phyloP scores from a whole-genome alignment of 2,888 invertebrate species.

The Odontocerum albicorne region DNA sequence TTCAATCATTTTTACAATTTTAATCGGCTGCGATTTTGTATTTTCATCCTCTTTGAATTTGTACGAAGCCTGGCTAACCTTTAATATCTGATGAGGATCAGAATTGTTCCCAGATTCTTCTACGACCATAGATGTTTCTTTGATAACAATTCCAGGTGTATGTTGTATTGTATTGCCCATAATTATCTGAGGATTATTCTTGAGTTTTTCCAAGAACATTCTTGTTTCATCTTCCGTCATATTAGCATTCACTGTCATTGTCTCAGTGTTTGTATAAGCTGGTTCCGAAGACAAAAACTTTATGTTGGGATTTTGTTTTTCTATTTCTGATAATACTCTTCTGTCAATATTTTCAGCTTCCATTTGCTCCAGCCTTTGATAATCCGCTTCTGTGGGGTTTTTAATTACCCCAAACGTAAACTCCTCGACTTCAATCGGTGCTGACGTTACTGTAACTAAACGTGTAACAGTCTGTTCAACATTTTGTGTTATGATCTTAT shows the following conservation, averaged over 20 bases:
- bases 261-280: conserved; percentile 54
- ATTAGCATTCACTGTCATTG: conserved; percentile 57
- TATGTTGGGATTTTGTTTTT: conserved; percentile 52
- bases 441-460: conserved; percentile 48
- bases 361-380: conserved; percentile 51
- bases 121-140: conserved; percentile 27
- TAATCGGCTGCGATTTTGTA: conserved; percentile 26
- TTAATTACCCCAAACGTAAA: conserved; percentile 53
- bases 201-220: conserved; percentile 52
- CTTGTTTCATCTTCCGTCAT: conserved; percentile 53
- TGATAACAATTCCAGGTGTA: conserved; percentile 24
- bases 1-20: conserved; percentile 35
- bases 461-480: conserved; percentile 52
- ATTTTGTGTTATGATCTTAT: conserved; percentile 55
- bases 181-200: conserved; percentile 46
- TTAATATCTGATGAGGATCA: conserved; percentile 37
- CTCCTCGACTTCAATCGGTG: conserved; percentile 55
- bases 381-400: conserved; percentile 47
- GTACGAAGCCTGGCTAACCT: conserved; percentile 43
- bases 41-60: conserved; percentile 42
- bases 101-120: conserved; percentile 20
- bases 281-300: conserved; percentile 54
- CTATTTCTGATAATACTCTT: conserved; percentile 52
- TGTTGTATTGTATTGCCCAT: conserved; percentile 18
- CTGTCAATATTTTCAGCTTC: conserved; percentile 49